Conservation (phyloP, 2,113 vertebrate species). For the Phylloscopus trochilus region DNA sequence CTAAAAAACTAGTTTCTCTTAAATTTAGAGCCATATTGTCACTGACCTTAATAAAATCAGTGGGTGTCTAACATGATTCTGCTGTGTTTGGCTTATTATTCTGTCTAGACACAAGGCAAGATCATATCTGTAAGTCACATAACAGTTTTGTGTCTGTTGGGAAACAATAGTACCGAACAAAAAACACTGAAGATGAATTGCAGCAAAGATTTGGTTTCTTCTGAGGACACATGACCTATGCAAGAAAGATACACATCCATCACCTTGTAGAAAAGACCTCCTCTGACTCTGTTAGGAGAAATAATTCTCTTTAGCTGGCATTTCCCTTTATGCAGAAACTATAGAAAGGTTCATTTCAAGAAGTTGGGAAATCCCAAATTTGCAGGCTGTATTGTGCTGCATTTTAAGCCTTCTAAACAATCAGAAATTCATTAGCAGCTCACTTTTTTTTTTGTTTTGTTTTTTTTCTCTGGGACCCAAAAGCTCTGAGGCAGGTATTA, state of each 20-base stretch:
- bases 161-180: neutral
- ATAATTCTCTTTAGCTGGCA: neutral
- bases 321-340: neutral
- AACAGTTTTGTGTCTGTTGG: neutral
- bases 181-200: constrained; percentile 3
- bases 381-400: neutral
- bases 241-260: neutral
- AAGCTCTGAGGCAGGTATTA: constrained; percentile 3
- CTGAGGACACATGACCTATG: neutral
- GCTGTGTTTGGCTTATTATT: constrained; percentile 31
- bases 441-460: neutral
- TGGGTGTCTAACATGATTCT: constrained; percentile 26
- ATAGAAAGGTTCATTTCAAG: neutral
- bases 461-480: neutral
- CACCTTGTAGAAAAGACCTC: neutral
- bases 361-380: neutral
- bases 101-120: constrained; percentile 43
- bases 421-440: neutral
- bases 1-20: neutral
- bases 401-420: neutral
- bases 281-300: neutral
- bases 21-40: constrained; percentile 30
- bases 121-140: constrained; percentile 37
- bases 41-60: constrained; percentile 39
- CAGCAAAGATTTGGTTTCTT: neutral